Evolutionary conservation across 1,140 invertebrate species (phyloP).

Genomic region (Brachionus plicatilis): DNA sequence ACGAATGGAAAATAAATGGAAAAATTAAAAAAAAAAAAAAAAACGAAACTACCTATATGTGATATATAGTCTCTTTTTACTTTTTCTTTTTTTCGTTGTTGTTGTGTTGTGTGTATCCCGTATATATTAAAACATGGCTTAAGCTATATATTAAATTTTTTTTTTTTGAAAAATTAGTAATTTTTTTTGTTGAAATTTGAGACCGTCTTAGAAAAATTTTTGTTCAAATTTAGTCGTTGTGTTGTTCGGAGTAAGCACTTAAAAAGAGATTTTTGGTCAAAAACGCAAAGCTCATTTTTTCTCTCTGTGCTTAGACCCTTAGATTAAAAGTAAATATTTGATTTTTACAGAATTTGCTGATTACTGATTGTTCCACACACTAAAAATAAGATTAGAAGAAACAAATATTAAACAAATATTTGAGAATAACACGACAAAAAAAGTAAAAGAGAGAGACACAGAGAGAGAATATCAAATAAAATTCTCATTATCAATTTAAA

Average conservation of each 20-base stretch:
- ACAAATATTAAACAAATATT: slow-evolving; percentile 27
- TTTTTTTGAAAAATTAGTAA: slow-evolving; percentile 24
- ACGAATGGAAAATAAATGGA: not conserved
- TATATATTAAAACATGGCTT: not conserved
- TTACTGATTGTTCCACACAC: slow-evolving; percentile 29
- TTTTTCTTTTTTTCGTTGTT: too few species aligned
- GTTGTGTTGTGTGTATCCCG: not conserved
- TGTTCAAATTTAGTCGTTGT: not conserved
- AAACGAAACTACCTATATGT: not conserved
- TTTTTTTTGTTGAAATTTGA: slow-evolving; percentile 23
- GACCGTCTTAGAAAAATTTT: not conserved
- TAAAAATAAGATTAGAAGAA: not conserved
- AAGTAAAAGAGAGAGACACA: not conserved
- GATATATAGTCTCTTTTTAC: not conserved
- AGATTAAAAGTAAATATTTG: slow-evolving; percentile 37
- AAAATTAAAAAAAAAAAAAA: not conserved
- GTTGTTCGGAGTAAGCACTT: slow-evolving; percentile 12
- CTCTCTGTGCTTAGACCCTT: slow-evolving; percentile 6
- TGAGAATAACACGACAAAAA: not conserved
- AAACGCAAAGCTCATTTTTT: not conserved
- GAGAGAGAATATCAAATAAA: slow-evolving; percentile 20
- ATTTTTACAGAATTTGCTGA: slow-evolving; percentile 37
- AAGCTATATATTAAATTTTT: slow-evolving; percentile 14
- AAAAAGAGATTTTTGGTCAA: slow-evolving; percentile 30
- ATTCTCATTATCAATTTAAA: slow-evolving; percentile 38